These are phyloP conservation scores for Lophochroa leadbeateri DNA, from an alignment of 2,113 vertebrate species.

Conservation along the genomic window DNA sequence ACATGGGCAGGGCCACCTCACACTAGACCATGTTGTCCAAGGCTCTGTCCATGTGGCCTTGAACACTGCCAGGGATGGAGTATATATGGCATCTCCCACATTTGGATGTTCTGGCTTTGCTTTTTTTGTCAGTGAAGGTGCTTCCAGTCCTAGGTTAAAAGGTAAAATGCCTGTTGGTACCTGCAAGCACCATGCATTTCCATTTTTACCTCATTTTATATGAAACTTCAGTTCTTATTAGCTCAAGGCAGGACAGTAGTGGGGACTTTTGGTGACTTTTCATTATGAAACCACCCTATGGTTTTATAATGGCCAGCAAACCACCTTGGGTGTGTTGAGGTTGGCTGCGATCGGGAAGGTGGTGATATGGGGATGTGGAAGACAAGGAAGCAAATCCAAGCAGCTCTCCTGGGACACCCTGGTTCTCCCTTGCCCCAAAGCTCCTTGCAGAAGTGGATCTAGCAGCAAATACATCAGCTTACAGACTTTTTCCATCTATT, in stretches of 20 bases:
- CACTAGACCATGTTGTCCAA: too few species aligned
- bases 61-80: background rate
- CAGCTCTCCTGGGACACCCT: background rate
- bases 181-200: background rate
- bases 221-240: background rate
- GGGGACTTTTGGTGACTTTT: background rate
- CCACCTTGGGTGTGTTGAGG: background rate
- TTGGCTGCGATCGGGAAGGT: background rate
- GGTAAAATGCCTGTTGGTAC: background rate
- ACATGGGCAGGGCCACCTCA: background rate
- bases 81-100: background rate
- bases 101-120: background rate
- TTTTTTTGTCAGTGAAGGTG: background rate
- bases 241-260: background rate
- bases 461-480: background rate
- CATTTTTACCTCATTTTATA: background rate
- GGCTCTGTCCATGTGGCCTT: background rate
- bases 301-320: background rate
- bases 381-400: background rate
- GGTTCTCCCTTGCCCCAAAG: background rate
- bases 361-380: background rate
- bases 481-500: background rate
- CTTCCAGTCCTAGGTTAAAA: background rate
- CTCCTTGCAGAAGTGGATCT: background rate
- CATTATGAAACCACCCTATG: rapidly evolving